These are phyloP conservation scores for Taenaris catops DNA, from an alignment of 2,888 invertebrate genomes.

Conservation along the genomic window DNA sequence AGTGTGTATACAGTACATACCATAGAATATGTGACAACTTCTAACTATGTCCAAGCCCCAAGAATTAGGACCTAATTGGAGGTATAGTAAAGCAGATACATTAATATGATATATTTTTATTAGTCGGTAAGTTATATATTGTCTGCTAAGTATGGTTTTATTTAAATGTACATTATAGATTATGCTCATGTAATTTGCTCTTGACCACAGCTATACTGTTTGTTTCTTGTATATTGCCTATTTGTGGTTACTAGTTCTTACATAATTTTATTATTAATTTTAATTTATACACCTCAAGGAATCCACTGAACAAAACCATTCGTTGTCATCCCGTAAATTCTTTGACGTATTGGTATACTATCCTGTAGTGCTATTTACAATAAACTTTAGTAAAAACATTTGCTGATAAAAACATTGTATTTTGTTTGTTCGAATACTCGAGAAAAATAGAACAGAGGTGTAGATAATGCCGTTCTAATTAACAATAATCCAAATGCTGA, in stretches of 20 bases:
- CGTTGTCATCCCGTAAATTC: constrained; percentile 10
- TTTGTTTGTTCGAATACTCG: constrained; percentile 49
- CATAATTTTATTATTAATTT: no score
- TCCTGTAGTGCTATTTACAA: constrained; percentile 33
- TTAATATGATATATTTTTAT: constrained; percentile 22
- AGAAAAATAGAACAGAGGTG: constrained; percentile 52
- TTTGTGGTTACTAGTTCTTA: no score
- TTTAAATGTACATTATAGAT: constrained; percentile 15
- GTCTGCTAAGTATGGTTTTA: constrained; percentile 32
- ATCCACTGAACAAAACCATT: constrained; percentile 11
- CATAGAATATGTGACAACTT: constrained; percentile 33
- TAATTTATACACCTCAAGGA: constrained; percentile 10
- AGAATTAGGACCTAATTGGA: constrained; percentile 14
- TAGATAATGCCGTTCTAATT: constrained; percentile 32
- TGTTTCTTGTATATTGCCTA: constrained; percentile 2
- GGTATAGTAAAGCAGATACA: constrained; percentile 19
- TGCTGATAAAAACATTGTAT: constrained; percentile 48
- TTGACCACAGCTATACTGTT: constrained; percentile 1
- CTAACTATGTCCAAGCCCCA: constrained; percentile 21
- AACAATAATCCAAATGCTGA: constrained; percentile 46
- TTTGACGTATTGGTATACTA: constrained; percentile 6
- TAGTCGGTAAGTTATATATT: constrained; percentile 36
- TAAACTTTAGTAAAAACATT: constrained; percentile 47
- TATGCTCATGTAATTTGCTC: constrained; percentile 7
- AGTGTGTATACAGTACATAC: constrained; percentile 48